Evolutionary conservation across 1,140 invertebrate genomes (phyloP).

Genomic region (Tetragnatha versicolor): DNA sequence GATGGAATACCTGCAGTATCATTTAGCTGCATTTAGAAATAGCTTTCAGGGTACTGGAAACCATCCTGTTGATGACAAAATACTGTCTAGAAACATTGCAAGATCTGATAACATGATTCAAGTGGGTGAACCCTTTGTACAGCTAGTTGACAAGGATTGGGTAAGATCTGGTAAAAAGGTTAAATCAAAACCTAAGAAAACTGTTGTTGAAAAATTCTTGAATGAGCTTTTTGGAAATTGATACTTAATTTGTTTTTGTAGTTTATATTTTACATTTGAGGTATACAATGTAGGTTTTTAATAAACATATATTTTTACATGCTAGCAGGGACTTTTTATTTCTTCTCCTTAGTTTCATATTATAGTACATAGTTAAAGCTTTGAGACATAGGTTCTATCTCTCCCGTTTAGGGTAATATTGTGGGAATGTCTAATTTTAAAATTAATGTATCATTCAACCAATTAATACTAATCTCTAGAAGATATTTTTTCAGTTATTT

Average conservation of each 20-base stretch:
- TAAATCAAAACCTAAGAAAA: slow-evolving; percentile 7
- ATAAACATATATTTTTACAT: too few species aligned
- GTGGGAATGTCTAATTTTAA: too few species aligned
- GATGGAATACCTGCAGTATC: slow-evolving; percentile 58
- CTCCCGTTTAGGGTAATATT: too few species aligned
- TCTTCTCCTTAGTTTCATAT: too few species aligned
- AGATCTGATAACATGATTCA: neutral
- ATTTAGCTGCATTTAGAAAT: slow-evolving; percentile 54
- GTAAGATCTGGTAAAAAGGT: neutral
- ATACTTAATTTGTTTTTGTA: neutral
- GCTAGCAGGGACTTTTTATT: too few species aligned
- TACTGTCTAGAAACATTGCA: neutral
- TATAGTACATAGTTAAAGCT: too few species aligned
- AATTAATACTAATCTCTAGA: too few species aligned
- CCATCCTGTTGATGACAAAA: neutral
- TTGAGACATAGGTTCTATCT: too few species aligned
- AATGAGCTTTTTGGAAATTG: slow-evolving; percentile 42
- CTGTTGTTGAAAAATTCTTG: slow-evolving; percentile 12
- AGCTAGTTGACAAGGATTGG: slow-evolving; percentile 40
- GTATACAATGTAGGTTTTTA: too few species aligned
- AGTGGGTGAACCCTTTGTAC: slow-evolving; percentile 44
- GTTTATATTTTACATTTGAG: neutral
- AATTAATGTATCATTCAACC: too few species aligned
- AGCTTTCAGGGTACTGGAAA: slow-evolving; percentile 54
- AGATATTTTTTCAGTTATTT: too few species aligned